Conservation (phyloP, 2,113 vertebrate genomes). For the Phalacrocorax carbo region DNA sequence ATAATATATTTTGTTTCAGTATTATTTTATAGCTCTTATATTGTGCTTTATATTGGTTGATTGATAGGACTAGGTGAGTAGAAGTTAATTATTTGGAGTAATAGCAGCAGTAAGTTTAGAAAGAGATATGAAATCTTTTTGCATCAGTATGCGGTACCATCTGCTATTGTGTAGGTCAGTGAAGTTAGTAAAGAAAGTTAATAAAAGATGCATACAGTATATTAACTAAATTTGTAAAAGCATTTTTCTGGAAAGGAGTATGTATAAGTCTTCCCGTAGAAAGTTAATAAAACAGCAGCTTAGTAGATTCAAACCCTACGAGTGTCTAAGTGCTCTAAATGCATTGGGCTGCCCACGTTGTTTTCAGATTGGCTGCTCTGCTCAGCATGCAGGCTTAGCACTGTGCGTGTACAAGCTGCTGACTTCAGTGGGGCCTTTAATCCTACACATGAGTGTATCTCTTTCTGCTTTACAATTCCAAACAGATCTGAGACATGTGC, state of each 20-base stretch:
- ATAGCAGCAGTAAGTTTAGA: not conserved
- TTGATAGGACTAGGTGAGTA: not conserved
- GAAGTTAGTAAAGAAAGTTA: not conserved
- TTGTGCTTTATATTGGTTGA: not conserved
- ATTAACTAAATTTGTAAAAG: conserved; percentile 13
- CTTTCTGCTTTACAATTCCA: not conserved
- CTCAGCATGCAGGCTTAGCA: conserved; percentile 26
- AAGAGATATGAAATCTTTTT: not conserved
- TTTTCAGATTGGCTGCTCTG: conserved; percentile 17
- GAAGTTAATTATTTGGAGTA: not conserved
- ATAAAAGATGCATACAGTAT: not conserved
- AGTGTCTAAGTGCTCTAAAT: not conserved
- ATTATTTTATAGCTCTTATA: not conserved
- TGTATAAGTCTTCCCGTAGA: not conserved
- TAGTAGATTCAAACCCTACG: not conserved
- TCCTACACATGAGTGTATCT: not conserved
- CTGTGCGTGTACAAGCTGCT: not conserved
- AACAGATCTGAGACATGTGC: not conserved
- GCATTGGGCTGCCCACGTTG: not conserved
- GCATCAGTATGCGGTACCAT: not conserved
- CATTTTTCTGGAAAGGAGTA: conserved; percentile 34
- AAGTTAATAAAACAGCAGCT: not conserved
- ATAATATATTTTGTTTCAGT: not conserved
- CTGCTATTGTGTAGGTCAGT: not conserved
- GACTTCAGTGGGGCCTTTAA: conserved; percentile 27